phyloP scores from a whole-genome alignment of 2,797 vertebrate species.

The Manis pentadactyla region DNA sequence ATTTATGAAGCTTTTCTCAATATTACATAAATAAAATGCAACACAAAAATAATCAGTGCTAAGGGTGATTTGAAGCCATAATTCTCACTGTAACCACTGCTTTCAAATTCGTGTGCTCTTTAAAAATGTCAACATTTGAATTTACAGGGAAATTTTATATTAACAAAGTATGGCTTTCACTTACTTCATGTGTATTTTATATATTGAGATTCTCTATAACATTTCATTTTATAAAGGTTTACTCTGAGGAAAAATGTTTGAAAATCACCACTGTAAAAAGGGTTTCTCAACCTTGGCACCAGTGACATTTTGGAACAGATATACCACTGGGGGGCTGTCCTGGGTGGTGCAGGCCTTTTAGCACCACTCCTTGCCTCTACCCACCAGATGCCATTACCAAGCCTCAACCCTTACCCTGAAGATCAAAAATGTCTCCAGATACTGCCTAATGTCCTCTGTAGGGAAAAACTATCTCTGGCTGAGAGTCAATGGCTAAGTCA shows the following conservation, averaged over 20 bases:
- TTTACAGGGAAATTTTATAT: background rate
- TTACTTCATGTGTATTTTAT: slow-evolving; percentile 5
- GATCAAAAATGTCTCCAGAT: background rate
- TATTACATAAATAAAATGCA: background rate
- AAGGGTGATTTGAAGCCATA: background rate
- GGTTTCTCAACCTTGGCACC: background rate
- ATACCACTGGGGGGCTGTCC: background rate
- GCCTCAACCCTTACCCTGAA: background rate
- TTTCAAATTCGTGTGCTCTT: slow-evolving; percentile 17
- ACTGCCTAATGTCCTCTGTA: background rate
- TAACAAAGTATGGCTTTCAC: background rate
- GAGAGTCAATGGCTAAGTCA: background rate
- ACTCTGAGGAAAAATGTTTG: background rate
- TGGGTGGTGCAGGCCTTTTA: background rate
- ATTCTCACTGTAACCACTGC: background rate
- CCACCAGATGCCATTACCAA: background rate
- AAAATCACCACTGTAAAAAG: background rate
- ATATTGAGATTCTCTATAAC: background rate
- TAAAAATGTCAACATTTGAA: slow-evolving; percentile 19
- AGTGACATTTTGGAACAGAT: background rate
- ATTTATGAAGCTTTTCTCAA: slow-evolving; percentile 38
- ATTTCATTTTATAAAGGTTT: slow-evolving; percentile 29
- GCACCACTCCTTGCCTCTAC: background rate
- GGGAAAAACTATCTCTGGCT: background rate
- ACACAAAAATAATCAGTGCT: background rate